Evolutionary conservation across 2,888 invertebrate genomes (phyloP).

Genomic region (Gasteruption jaculator): DNA sequence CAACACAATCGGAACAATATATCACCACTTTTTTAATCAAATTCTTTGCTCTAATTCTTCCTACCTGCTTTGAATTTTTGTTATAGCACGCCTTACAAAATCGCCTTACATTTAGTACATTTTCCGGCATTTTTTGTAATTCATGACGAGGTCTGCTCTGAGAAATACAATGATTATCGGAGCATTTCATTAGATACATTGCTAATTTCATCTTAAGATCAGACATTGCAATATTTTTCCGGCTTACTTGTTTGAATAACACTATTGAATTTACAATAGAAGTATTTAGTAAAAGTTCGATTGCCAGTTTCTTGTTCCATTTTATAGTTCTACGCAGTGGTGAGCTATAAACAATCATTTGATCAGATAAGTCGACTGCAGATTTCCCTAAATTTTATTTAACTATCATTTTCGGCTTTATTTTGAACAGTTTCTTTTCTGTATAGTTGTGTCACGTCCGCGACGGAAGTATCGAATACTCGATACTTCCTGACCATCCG

Average conservation of each 20-base stretch:
- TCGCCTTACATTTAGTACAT: slow-evolving; percentile 10
- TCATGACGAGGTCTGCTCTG: slow-evolving; percentile 15
- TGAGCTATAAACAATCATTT: slow-evolving; percentile 3
- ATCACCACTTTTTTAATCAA: no score
- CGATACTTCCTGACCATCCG: no score
- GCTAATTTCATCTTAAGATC: slow-evolving; percentile 13
- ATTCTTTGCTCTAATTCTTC: slow-evolving; percentile 11
- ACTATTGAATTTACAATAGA: slow-evolving; percentile 9
- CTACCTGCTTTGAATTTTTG: slow-evolving; percentile 16
- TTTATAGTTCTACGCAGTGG: slow-evolving; percentile 3
- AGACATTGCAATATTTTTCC: slow-evolving; percentile 12
- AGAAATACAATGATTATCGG: slow-evolving; percentile 14
- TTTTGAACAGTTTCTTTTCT: slow-evolving; percentile 6
- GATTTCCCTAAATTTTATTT: slow-evolving; percentile 6
- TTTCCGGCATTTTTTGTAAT: slow-evolving; percentile 13
- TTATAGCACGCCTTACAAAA: slow-evolving; percentile 12
- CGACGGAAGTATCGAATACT: no score
- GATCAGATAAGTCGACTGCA: slow-evolving; percentile 1
- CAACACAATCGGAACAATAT: no score
- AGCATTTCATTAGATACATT: slow-evolving; percentile 12
- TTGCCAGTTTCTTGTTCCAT: neutral
- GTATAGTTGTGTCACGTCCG: no score
- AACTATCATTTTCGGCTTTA: slow-evolving; percentile 11
- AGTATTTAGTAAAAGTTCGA: slow-evolving; percentile 10
- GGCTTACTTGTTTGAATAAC: slow-evolving; percentile 15